Conservation (phyloP, 2,113 vertebrate genomes). For the Phycodurus eques region DNA sequence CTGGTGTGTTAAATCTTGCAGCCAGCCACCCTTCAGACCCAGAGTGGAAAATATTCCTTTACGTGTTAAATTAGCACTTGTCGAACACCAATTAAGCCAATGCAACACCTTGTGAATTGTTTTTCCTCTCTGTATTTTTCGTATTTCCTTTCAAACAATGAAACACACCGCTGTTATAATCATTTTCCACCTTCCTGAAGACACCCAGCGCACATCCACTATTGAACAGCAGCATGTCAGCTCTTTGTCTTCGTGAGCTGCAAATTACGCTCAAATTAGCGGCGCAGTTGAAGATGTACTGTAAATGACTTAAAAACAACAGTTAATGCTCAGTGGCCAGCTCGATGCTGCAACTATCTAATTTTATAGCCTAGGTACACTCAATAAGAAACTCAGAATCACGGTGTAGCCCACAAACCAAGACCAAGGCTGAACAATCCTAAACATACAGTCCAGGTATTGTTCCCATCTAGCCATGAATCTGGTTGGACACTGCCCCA, state of each 20-base stretch:
- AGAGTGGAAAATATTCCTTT: slow-evolving; percentile 38
- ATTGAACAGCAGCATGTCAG: slow-evolving; percentile 28
- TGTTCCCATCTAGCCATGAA: too few relatives aligned
- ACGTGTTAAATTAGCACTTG: slow-evolving; percentile 52
- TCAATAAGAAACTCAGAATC: too few relatives aligned
- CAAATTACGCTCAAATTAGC: slow-evolving; percentile 69
- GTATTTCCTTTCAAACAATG: slow-evolving; percentile 26
- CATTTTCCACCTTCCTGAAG: slow-evolving; percentile 2
- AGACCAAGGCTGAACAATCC: too few relatives aligned
- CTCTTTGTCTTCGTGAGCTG: slow-evolving; percentile 48
- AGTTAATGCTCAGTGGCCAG: slow-evolving; percentile 17
- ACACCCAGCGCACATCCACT: slow-evolving; percentile 31
- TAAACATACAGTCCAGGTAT: too few relatives aligned
- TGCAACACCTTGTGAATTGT: slow-evolving; percentile 25
- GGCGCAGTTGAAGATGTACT: slow-evolving; percentile 44
- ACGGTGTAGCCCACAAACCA: too few relatives aligned
- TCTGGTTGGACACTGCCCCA: too few relatives aligned
- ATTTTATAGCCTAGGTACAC: slow-evolving; percentile 19
- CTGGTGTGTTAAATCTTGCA: slow-evolving; percentile 43
- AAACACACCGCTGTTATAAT: slow-evolving; percentile 30
- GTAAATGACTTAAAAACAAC: slow-evolving; percentile 51
- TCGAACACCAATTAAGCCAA: slow-evolving; percentile 49
- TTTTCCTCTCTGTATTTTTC: slow-evolving; percentile 40
- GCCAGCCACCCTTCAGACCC: slow-evolving; percentile 34
- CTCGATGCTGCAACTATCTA: slow-evolving; percentile 9